Percentiles rank a stretch among this genome's conserved stretches.
phyloP scores from a whole-genome alignment of 2,113 vertebrate species.

The Hassar affinis region DNA sequence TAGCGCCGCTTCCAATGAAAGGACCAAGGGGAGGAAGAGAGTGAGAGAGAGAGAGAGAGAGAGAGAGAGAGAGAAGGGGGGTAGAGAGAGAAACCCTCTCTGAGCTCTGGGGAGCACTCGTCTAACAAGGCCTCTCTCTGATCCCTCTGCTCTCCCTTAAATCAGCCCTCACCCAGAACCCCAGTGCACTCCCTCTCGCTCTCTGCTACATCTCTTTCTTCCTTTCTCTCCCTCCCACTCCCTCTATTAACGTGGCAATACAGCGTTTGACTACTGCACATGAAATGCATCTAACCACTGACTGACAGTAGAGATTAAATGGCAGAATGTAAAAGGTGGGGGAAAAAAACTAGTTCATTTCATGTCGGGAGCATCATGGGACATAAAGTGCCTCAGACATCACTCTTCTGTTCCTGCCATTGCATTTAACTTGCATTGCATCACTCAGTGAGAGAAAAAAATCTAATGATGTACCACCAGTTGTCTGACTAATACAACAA shows the following conservation, averaged over 20 bases:
- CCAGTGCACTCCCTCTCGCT: conserved; percentile 1
- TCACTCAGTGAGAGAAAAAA: conserved; percentile 18
- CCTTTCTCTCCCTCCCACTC: conserved; percentile 12
- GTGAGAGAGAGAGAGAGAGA: conserved; percentile 14
- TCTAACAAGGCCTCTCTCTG: conserved; percentile 55
- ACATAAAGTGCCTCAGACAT: conserved; percentile 12
- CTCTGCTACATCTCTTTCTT: conserved; percentile 27
- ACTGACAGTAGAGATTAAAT: conserved; percentile 42
- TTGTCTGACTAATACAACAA: conserved; percentile 38
- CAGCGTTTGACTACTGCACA: conserved; percentile 47
- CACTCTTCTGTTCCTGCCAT: conserved; percentile 29
- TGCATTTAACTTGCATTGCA: conserved; percentile 43
- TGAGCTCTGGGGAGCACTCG: conserved; percentile 47
- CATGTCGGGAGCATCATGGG: conserved; percentile 40
- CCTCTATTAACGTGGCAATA: conserved; percentile 41
- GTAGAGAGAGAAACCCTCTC: conserved; percentile 15
- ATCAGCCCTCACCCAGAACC: conserved; percentile 27
- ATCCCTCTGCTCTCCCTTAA: conserved; percentile 43
- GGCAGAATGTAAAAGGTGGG: conserved; percentile 40
- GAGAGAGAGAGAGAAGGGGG: conserved; percentile 13
- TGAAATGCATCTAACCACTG: conserved; percentile 47
- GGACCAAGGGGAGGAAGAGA: conserved; percentile 39
- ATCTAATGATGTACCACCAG: conserved; percentile 19
- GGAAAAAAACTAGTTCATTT: conserved; percentile 36
- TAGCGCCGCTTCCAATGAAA: conserved; percentile 49